Percentiles rank a stretch among this genome's conserved stretches.
These are phyloP conservation scores for Muschampia plurimacula DNA, from an alignment of 2,888 invertebrate genomes.

Conservation along the genomic window DNA sequence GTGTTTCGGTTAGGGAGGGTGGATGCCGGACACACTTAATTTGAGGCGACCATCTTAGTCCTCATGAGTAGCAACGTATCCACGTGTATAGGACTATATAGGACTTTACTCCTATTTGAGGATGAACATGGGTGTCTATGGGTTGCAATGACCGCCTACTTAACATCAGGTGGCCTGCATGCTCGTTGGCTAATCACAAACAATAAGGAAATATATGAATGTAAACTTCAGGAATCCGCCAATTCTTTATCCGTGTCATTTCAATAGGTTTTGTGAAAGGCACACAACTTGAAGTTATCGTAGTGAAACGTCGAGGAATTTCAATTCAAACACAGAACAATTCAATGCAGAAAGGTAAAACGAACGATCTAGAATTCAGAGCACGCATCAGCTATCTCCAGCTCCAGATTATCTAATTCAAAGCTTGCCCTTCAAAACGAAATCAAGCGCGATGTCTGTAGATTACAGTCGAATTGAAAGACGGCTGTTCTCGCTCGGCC, in stretches of 20 bases:
- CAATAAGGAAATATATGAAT: no score
- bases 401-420: slow-evolving; percentile 16
- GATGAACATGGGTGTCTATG: no score
- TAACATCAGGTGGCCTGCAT: no score
- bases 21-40: no score
- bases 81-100: no score
- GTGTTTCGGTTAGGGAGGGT: no score
- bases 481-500: slow-evolving; percentile 31
- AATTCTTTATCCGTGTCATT: background rate
- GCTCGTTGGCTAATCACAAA: no score
- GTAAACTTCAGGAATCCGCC: background rate
- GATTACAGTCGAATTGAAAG: slow-evolving; percentile 31
- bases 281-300: slow-evolving; percentile 2
- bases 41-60: no score
- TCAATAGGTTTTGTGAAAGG: background rate
- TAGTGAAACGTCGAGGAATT: background rate
- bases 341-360: slow-evolving; percentile 5
- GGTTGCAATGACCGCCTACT: no score
- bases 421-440: slow-evolving; percentile 14
- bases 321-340: slow-evolving; percentile 6
- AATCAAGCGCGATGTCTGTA: slow-evolving; percentile 16
- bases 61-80: no score
- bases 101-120: no score
- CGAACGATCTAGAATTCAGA: slow-evolving; percentile 2
- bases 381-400: slow-evolving; percentile 8